Percentiles rank a stretch among this genome's conserved stretches.
These are phyloP conservation scores for Trachemys scripta DNA, from an alignment of 2,113 vertebrate species.

Conservation along the genomic window DNA sequence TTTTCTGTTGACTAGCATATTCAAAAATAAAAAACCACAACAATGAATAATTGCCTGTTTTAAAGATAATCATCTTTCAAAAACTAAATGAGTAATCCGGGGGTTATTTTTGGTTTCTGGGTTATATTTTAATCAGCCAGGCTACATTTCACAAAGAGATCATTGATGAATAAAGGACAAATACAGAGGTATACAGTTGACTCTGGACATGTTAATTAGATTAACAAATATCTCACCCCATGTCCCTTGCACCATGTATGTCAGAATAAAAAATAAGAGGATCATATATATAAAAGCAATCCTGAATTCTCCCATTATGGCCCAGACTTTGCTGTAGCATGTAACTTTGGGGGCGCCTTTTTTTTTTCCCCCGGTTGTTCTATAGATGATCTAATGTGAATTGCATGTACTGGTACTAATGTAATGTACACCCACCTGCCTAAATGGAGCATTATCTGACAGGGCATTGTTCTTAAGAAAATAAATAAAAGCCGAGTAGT, in stretches of 20 bases:
- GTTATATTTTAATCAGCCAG: slow-evolving; percentile 74
- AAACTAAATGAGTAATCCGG: slow-evolving; percentile 49
- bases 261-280: slow-evolving; percentile 29
- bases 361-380: slow-evolving; percentile 44
- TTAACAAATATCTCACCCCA: slow-evolving; percentile 78
- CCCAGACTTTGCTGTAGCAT: slow-evolving; percentile 57
- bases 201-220: slow-evolving; percentile 77
- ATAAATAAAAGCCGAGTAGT: not conserved
- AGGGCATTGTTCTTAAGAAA: not conserved
- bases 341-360: slow-evolving; percentile 66
- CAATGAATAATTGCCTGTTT: slow-evolving; percentile 72
- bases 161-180: slow-evolving; percentile 72
- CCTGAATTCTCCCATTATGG: slow-evolving; percentile 50
- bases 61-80: slow-evolving; percentile 69
- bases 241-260: slow-evolving; percentile 23
- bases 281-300: slow-evolving; percentile 53
- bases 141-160: slow-evolving; percentile 72
- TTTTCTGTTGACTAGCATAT: slow-evolving; percentile 26
- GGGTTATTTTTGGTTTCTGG: slow-evolving; percentile 75
- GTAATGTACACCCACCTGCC: slow-evolving; percentile 42
- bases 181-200: slow-evolving; percentile 62
- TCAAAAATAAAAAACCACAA: slow-evolving; percentile 68
- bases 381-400: slow-evolving; percentile 66
- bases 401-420: slow-evolving; percentile 10
- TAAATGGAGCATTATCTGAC: slow-evolving; percentile 62